Base-by-base conservation (phyloP, 1,140 invertebrate species). In the Heliothis subflexa region DNA sequence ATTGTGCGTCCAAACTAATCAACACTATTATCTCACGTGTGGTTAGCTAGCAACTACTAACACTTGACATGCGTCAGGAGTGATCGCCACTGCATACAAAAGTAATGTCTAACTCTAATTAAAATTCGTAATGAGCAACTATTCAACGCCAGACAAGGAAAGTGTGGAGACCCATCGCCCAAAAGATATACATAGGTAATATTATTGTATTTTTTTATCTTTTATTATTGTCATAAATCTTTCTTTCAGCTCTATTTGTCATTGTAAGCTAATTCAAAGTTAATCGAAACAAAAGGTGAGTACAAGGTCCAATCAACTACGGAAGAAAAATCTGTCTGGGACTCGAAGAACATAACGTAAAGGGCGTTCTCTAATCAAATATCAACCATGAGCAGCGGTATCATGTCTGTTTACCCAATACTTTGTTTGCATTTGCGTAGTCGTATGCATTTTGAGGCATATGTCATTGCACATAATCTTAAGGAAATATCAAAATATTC, bases 141-240 rank as follows among this genome's bases (percentile, higher is more conserved):
- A 25, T 59, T 13, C 55, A 70, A 1, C 11, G 28, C 66, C 47
- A 14, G 66, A 70, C 16, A 70, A 25, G 47, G 47, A 70, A 68
- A 70, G 66, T 50, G 21, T 18, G 28, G 25, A 47, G 13, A 28
- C 25, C 52, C 47, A 52, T 28, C 25, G 33, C 18, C 21, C 13
- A 52, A 25, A 47, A 28, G 21, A 49, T 10, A 12, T 3, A 16
- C 33, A 62, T 13, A 25, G 13, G 47, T 70, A 16, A 50, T 18
- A 68, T 13, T 21, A 28, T 50, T 50, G 47, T 70, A 49, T 52
- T 52, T 70, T 50, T 28, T 25, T 18, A 66, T 64, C 7, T n/a
- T 16, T 64, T 64, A 64, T 64, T 16, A 47, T 9, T 0, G 9
- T 64, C 45, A 64, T 64, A 33, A 64, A 18, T 50, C 16, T 50